phyloP scores from a whole-genome alignment of 2,797 vertebrate genomes.

The Takifugu ocellatus region DNA sequence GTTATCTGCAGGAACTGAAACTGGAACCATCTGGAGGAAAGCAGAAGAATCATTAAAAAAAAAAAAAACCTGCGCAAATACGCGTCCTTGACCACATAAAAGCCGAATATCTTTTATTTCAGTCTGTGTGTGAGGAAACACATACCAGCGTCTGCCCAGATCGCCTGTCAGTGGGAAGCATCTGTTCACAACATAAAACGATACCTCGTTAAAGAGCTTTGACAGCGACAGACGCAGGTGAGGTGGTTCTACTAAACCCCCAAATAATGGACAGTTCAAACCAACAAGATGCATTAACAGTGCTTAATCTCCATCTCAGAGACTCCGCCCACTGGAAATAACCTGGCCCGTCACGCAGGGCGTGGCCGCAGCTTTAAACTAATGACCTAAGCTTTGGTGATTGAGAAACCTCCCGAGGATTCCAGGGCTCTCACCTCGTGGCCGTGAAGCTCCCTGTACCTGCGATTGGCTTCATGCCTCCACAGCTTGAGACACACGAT shows the following conservation, averaged over 20 bases:
- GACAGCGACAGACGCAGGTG: too few relatives aligned
- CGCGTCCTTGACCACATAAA: background rate
- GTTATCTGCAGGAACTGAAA: constrained; percentile 27
- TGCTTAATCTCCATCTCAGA: too few relatives aligned
- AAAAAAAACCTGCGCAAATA: background rate
- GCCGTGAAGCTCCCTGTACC: constrained; percentile 74
- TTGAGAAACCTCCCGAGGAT: too few relatives aligned
- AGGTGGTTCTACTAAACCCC: too few relatives aligned
- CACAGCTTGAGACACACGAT: constrained; percentile 90
- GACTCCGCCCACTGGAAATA: background rate
- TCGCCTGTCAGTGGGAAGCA: constrained; percentile 69
- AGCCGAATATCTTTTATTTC: background rate
- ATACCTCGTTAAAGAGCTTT: too few relatives aligned
- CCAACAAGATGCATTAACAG: too few relatives aligned
- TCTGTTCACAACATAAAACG: constrained; percentile 58
- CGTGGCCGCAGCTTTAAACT: too few relatives aligned
- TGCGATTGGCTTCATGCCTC: constrained; percentile 86
- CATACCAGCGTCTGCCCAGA: constrained; percentile 76
- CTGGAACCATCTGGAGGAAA: constrained; percentile 38
- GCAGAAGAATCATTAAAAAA: background rate
- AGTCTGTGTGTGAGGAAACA: background rate
- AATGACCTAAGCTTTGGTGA: too few relatives aligned
- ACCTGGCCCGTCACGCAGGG: background rate
- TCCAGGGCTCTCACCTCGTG: constrained; percentile 75
- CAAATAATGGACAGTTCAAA: too few relatives aligned